Evolutionary conservation across 2,113 vertebrate genomes (phyloP), one percentile per base, ranked within the genome.

Genomic region (Actenoides lindsayi): DNA sequence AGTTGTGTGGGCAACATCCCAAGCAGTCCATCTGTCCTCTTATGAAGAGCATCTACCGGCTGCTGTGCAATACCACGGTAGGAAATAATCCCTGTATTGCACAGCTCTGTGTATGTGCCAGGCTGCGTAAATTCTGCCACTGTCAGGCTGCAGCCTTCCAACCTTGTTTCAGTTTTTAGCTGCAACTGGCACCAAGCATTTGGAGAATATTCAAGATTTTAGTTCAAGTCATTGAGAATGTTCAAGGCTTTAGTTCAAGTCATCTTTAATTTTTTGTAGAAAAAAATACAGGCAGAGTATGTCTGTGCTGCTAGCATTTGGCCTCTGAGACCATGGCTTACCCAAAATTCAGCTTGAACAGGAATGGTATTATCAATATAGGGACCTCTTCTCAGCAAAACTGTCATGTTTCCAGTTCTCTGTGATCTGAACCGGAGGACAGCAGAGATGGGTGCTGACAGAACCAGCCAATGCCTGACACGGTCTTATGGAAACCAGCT

Each of bases 1-100:
- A 97, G 91, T 57, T 82, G 28, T 54, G 25, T 89, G 60, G 83
- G 70, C 41, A 67, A 54, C 60, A 53, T 83, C 82, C 81, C 82
- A 93, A 83, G 68, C 69, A 93, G 71, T 65, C 71, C 65, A 53
- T 80, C 57, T 88, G 56, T 80, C 57, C 48, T 87, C 7, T 51
- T 77, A 20, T 4, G 33, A 54, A 59, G 24, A 67, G 8, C 1
- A 3, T 68, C 30, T 64, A 35, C 23, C 70, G 69, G 85, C 82
- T 95, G 82, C 90, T 90, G 78, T 95, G 63, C 42, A 37, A 1
- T 74, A 53, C 65, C 23, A 19, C 27, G 35, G 39, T 82, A 76
- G 87, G 62, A 93, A 90, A 69, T 82, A 74, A 62, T 74, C 7
- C 0, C 54, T 73, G 18, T 80, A 20, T 85, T 83, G 74, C 77